phyloP scores from a whole-genome alignment of 2,888 invertebrate species.

The Agrotis segetum region DNA sequence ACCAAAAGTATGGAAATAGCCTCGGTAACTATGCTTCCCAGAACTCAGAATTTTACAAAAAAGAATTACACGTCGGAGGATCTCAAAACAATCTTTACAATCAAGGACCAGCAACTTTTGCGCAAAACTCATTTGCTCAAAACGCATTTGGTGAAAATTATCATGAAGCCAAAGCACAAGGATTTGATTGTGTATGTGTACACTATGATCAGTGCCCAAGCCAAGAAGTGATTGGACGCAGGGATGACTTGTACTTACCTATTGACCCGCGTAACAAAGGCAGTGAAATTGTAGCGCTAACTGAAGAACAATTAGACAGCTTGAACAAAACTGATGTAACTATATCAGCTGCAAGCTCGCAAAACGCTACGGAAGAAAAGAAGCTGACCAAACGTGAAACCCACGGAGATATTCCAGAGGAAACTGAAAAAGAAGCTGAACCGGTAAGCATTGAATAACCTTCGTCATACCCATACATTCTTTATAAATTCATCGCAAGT shows the following conservation, averaged over 20 bases:
- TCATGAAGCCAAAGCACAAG: slow-evolving; percentile 91
- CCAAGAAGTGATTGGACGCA: slow-evolving; percentile 95
- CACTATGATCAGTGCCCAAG: slow-evolving; percentile 96
- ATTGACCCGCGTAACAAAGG: slow-evolving; percentile 96
- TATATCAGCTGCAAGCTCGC: slow-evolving; percentile 83
- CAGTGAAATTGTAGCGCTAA: slow-evolving; percentile 94
- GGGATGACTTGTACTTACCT: slow-evolving; percentile 95
- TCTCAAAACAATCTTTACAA: slow-evolving; percentile 80
- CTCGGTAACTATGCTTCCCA: slow-evolving; percentile 81
- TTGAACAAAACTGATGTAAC: slow-evolving; percentile 89
- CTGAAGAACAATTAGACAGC: slow-evolving; percentile 91
- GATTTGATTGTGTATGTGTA: slow-evolving; percentile 96
- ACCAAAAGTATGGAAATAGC: slow-evolving; percentile 84
- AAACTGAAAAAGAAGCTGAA: slow-evolving; percentile 90
- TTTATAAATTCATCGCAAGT: slow-evolving; percentile 43
- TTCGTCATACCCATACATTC: background rate
- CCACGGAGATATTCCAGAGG: slow-evolving; percentile 85
- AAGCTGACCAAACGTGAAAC: slow-evolving; percentile 92
- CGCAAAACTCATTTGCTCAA: slow-evolving; percentile 77
- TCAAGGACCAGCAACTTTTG: slow-evolving; percentile 84
- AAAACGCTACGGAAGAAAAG: slow-evolving; percentile 84
- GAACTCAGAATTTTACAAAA: slow-evolving; percentile 92
- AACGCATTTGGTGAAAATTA: slow-evolving; percentile 80
- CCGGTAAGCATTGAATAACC: slow-evolving; percentile 90
- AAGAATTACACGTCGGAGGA: slow-evolving; percentile 92